Percentiles rank a stretch among this genome's conserved stretches.
Evolutionary conservation across 1,140 invertebrate genomes (phyloP).

Genomic region (Plodia interpunctella): DNA sequence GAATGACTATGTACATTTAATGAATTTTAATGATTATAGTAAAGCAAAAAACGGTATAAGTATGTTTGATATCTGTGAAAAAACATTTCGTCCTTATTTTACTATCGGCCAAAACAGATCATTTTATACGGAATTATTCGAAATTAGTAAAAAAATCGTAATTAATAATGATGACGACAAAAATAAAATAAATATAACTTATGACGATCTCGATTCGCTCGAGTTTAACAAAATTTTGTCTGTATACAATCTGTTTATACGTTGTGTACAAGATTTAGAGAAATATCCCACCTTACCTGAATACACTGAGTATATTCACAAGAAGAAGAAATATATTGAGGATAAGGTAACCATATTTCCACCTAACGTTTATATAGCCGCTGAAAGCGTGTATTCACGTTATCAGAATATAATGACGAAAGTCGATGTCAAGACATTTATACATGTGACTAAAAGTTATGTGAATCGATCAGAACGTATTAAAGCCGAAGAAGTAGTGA

Average conservation of each 20-base stretch:
- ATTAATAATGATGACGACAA: conserved; percentile 26
- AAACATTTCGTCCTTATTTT: conserved; percentile 32
- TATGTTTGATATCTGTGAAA: conserved; percentile 23
- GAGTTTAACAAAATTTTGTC: conserved; percentile 27
- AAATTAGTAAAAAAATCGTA: conserved; percentile 23
- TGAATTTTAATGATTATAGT: conserved; percentile 18
- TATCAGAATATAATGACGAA: conserved; percentile 22
- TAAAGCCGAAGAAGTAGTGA: conserved; percentile 22
- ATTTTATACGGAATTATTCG: conserved; percentile 28
- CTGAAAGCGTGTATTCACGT: conserved; percentile 14
- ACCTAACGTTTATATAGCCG: conserved; percentile 10
- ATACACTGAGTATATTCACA: conserved; percentile 27
- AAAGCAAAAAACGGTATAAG: not conserved
- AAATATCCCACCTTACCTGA: conserved; percentile 29
- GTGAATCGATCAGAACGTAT: conserved; percentile 22
- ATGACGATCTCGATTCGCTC: conserved; percentile 19
- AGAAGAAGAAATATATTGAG: conserved; percentile 24
- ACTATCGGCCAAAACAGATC: conserved; percentile 23
- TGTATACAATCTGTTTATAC: conserved; percentile 29
- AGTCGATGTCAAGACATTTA: conserved; percentile 22
- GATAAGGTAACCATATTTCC: conserved; percentile 28
- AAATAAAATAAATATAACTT: conserved; percentile 22
- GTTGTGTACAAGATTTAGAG: conserved; percentile 22
- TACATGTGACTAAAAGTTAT: conserved; percentile 18
- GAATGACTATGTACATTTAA: conserved; percentile 26